A percentile compares a stretch with the other conserved stretches of the same genome.
phyloP scores from a whole-genome alignment of 2,797 vertebrate genomes.

The Cirrhinus mrigala region DNA sequence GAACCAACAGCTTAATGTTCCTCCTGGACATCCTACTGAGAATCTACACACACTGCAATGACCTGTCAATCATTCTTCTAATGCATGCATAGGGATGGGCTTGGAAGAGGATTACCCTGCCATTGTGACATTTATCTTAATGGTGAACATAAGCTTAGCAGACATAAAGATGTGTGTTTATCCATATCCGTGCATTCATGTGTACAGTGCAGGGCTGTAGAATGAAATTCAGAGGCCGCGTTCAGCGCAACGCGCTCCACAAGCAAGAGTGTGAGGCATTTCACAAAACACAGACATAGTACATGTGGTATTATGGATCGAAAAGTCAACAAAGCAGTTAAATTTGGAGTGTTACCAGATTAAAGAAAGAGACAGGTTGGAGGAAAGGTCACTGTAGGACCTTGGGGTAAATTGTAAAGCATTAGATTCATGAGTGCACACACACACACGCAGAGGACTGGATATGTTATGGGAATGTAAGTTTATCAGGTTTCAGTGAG shows the following conservation, averaged over 20 bases:
- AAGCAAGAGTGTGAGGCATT: conserved; percentile 16
- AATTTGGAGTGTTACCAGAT: conserved; percentile 49
- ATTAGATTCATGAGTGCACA: conserved; percentile 62
- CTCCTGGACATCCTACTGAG: conserved; percentile 54
- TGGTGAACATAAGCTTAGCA: conserved; percentile 42
- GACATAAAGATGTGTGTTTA: conserved; percentile 34
- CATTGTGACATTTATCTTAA: conserved; percentile 62
- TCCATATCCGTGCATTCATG: neutral
- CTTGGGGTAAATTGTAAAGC: conserved; percentile 43
- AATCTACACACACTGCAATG: conserved; percentile 56
- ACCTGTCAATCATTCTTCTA: conserved; percentile 60
- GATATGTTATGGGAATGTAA: conserved; percentile 56
- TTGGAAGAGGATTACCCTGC: conserved; percentile 48
- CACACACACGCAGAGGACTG: conserved; percentile 40
- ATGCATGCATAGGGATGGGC: conserved; percentile 53
- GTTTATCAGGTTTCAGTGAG: conserved; percentile 55
- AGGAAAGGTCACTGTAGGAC: conserved; percentile 43
- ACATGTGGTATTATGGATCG: conserved; percentile 39
- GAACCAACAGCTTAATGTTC: conserved; percentile 59
- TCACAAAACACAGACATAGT: conserved; percentile 36
- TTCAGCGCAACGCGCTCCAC: neutral
- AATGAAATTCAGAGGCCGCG: conserved; percentile 24
- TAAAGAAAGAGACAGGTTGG: conserved; percentile 53
- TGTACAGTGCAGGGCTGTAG: neutral
- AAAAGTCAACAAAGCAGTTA: conserved; percentile 51